Base-by-base conservation (phyloP, 2,113 vertebrate species). In the Sterrhoptilus dennistouni region DNA sequence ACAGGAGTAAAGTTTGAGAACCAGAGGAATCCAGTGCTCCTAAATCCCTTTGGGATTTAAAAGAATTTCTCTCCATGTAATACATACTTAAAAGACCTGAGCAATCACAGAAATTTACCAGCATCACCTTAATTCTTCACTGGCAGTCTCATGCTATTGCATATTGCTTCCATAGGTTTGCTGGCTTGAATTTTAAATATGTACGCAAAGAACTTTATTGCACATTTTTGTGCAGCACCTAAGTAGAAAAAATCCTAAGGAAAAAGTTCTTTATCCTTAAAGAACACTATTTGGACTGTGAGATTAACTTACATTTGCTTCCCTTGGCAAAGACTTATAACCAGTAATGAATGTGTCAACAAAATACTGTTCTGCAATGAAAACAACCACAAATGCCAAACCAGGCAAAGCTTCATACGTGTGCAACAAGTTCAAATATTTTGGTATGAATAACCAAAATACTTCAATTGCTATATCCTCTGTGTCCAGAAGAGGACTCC, bases 401-500 rank as follows among this genome's bases (percentile, higher is more conserved):
- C 11, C 36, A 85, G 20, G 28, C n/a, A 95, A 85, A 93, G 66
- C 23, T 91, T 33, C 23, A 2, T 15, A 57, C 20, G 20, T 36
- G 22, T 59, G 38, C 90, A 90, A 94, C 57, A 88, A 87, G 70
- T 88, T 77, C 35, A 76, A 89, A 31, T 75, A 84, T 56, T 89
- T 83, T 63, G 53, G 66, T 69, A 80, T 19, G 45, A 90, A 88
- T 59, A 95, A 29, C 36, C 35, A 68, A 61, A 91, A 77, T 5
- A 66, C 15, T 90, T 28, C 35, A 94, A 81, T 52, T 96, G 94
- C 85, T 92, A 56, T 95, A 95, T 94, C 82, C 76, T 70, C 69
- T 93, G 80, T 56, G 89, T 92, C 95, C 95, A 96, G 95, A 95
- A 96, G 93, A 96, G 92, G 95, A 96, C 95, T 93, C 85, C 18